Conservation (phyloP, 2,888 invertebrate genomes). For the Brachyopa scutellaris region DNA sequence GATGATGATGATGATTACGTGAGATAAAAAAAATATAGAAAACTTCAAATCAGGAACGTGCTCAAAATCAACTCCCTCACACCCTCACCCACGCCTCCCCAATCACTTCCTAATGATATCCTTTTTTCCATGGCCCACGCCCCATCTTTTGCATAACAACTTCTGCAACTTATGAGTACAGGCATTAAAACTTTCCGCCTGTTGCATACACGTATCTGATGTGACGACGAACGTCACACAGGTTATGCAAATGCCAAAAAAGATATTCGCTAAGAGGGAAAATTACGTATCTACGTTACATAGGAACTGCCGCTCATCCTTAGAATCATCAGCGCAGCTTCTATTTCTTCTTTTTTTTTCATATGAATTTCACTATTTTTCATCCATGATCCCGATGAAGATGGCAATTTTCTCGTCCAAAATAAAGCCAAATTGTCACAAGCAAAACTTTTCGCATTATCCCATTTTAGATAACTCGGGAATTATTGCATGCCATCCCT, state of each 20-base stretch:
- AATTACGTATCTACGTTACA: slow-evolving; percentile 22
- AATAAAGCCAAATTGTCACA: slow-evolving; percentile 59
- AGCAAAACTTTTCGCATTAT: slow-evolving; percentile 69
- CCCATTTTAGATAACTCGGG: slow-evolving; percentile 38
- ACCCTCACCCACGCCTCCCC: neutral
- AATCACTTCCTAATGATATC: slow-evolving; percentile 44
- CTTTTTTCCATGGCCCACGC: neutral
- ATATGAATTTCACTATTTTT: slow-evolving; percentile 17
- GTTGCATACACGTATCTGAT: slow-evolving; percentile 71
- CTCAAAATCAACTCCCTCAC: too few relatives aligned
- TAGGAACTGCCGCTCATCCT: neutral
- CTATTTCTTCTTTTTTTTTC: slow-evolving; percentile 1
- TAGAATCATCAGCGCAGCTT: neutral
- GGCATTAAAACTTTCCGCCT: slow-evolving; percentile 67
- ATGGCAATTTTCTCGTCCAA: slow-evolving; percentile 36
- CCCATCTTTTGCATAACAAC: slow-evolving; percentile 37
- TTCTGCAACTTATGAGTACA: slow-evolving; percentile 50
- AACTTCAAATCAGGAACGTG: slow-evolving; percentile 27
- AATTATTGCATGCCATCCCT: slow-evolving; percentile 32
- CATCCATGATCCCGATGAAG: slow-evolving; percentile 17
- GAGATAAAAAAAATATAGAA: slow-evolving; percentile 38
- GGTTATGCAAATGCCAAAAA: slow-evolving; percentile 11
- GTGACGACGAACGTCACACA: slow-evolving; percentile 30
- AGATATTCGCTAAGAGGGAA: slow-evolving; percentile 18
- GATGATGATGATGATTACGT: slow-evolving; percentile 67